phyloP scores from a whole-genome alignment of 2,113 vertebrate species.

The Chloebia gouldiae region DNA sequence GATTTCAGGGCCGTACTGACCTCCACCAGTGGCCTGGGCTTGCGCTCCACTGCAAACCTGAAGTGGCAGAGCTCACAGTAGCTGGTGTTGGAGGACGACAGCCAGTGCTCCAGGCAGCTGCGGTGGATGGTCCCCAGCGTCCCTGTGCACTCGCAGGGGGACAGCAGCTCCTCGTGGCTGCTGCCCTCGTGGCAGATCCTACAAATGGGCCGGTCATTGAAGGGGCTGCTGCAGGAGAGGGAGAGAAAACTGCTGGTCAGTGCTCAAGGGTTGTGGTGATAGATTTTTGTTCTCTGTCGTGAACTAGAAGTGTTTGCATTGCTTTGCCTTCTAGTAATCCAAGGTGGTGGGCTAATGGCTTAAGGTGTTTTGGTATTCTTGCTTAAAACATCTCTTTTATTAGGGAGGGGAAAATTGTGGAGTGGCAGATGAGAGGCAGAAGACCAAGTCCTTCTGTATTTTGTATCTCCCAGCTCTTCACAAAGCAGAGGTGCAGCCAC shows the following conservation, averaged over 20 bases:
- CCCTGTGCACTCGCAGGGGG: conserved; percentile 84
- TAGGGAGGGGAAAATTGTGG: fast-evolving
- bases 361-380: not conserved
- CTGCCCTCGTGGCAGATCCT: conserved; percentile 87
- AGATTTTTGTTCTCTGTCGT: no score
- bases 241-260: not conserved
- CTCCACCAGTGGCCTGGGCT: conserved; percentile 81
- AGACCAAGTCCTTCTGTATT: not conserved
- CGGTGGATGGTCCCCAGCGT: conserved; percentile 86
- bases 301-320: not conserved
- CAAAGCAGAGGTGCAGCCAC: fast-evolving
- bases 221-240: conserved; percentile 67
- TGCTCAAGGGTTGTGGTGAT: not conserved
- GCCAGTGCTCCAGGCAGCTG: conserved; percentile 88
- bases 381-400: not conserved
- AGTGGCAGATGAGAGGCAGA: not conserved
- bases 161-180: conserved; percentile 85
- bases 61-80: conserved; percentile 90
- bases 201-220: conserved; percentile 81
- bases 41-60: conserved; percentile 86
- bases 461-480: not conserved
- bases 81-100: conserved; percentile 87
- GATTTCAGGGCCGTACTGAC: conserved; percentile 68
- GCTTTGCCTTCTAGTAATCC: not conserved
- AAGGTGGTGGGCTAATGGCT: not conserved